Percentiles rank a stretch among this genome's conserved stretches.
Evolutionary conservation across 2,797 vertebrate genomes (phyloP).

Genomic region (Hapalemur alaotrensis): DNA sequence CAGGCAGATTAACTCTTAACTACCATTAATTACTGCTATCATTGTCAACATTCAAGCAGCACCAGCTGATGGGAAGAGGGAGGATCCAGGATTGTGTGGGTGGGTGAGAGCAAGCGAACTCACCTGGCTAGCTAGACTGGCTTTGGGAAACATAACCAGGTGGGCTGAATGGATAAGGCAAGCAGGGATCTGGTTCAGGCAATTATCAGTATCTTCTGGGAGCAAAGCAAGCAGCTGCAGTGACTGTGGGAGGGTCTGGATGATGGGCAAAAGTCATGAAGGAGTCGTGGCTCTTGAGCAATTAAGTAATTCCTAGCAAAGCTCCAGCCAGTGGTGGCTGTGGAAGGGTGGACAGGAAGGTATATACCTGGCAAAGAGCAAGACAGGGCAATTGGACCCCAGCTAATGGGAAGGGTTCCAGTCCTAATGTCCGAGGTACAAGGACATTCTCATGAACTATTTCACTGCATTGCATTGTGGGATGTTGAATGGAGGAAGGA

Average conservation of each 20-base stretch:
- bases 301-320: not conserved
- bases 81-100: not conserved
- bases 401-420: not conserved
- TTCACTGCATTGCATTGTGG: not conserved
- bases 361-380: not conserved
- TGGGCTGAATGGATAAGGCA: not conserved
- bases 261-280: not conserved
- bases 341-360: not conserved
- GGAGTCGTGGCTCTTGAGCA: not conserved
- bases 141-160: slow-evolving; percentile 27
- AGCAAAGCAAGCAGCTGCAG: not conserved
- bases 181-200: not conserved
- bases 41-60: not conserved
- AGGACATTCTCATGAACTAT: not conserved
- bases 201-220: not conserved
- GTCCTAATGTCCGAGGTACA: not conserved
- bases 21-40: not conserved
- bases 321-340: not conserved
- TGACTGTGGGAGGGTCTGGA: not conserved
- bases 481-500: not conserved
- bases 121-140: not conserved
- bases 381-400: not conserved
- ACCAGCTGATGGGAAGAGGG: not conserved
- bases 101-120: not conserved
- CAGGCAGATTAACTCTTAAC: not conserved